These are phyloP conservation scores for Tapera naevia DNA, from an alignment of 2,797 vertebrate species.

Conservation along the genomic window DNA sequence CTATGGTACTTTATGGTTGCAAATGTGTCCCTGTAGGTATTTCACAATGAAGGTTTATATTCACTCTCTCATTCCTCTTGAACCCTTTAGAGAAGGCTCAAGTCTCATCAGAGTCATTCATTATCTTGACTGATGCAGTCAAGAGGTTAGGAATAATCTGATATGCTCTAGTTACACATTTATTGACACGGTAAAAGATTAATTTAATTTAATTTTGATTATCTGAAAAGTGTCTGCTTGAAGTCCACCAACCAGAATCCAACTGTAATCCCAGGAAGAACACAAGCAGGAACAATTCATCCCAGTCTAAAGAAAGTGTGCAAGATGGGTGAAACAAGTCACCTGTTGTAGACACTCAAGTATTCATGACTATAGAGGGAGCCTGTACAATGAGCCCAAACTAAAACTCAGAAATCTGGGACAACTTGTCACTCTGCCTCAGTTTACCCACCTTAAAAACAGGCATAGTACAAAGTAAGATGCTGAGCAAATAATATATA, in stretches of 20 bases:
- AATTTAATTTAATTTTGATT: not conserved
- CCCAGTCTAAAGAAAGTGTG: not conserved
- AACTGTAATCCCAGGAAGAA: not conserved
- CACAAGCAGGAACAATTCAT: not conserved
- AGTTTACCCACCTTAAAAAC: not conserved
- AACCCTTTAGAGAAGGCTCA: not conserved
- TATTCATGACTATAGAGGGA: not conserved
- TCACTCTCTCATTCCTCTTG: not conserved
- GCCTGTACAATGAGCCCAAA: not conserved
- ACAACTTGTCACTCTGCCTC: not conserved
- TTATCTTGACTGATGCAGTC: not conserved
- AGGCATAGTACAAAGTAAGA: accelerated
- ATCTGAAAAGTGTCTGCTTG: not conserved
- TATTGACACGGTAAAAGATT: not conserved
- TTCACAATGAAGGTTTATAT: not conserved
- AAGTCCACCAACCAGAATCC: not conserved
- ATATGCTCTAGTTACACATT: not conserved
- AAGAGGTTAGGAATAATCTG: not conserved
- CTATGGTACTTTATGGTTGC: too few species aligned
- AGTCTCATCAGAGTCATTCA: not conserved
- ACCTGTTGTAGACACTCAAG: not conserved
- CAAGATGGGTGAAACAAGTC: accelerated
- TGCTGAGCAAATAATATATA: not conserved
- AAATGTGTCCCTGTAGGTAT: not conserved
- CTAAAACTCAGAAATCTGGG: not conserved